Conservation (phyloP, 2,797 vertebrate species). For the Hyperoplus immaculatus region DNA sequence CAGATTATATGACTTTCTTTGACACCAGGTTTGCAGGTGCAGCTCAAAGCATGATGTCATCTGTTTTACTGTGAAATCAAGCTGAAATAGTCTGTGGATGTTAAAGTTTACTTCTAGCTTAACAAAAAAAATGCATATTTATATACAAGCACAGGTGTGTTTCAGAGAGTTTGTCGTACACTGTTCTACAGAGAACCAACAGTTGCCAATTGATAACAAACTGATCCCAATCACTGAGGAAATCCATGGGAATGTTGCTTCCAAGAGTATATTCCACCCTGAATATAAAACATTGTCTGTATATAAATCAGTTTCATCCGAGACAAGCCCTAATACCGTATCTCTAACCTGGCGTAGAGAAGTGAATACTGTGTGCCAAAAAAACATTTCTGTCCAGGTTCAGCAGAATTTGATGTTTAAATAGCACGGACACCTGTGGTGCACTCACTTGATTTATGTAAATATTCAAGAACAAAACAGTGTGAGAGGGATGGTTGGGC, state of each 20-base stretch:
- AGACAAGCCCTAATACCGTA: neutral
- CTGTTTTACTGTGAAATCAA: neutral
- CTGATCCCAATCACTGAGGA: conserved; percentile 6
- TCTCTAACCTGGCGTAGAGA: conserved; percentile 25
- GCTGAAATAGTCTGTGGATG: neutral
- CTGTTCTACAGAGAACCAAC: neutral
- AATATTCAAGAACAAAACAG: conserved; percentile 8
- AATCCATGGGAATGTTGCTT: neutral
- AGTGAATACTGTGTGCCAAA: conserved; percentile 7
- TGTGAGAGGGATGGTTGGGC: conserved; percentile 73
- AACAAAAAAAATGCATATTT: neutral
- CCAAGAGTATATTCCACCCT: neutral
- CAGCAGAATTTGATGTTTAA: conserved; percentile 37
- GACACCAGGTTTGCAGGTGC: neutral
- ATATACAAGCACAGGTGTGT: conserved; percentile 4
- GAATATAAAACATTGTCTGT: conserved; percentile 8
- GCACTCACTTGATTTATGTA: conserved; percentile 22
- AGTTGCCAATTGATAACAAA: neutral
- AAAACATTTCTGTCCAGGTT: conserved; percentile 31
- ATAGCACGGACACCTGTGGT: conserved; percentile 39
- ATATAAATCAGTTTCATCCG: conserved; percentile 24
- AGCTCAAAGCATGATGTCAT: neutral
- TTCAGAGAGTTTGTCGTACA: neutral
- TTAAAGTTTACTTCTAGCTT: neutral
- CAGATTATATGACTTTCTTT: neutral